Evolutionary conservation across 2,888 invertebrate species (phyloP), one percentile per base, ranked within the genome.

Genomic region (Epirrhoe alternata): DNA sequence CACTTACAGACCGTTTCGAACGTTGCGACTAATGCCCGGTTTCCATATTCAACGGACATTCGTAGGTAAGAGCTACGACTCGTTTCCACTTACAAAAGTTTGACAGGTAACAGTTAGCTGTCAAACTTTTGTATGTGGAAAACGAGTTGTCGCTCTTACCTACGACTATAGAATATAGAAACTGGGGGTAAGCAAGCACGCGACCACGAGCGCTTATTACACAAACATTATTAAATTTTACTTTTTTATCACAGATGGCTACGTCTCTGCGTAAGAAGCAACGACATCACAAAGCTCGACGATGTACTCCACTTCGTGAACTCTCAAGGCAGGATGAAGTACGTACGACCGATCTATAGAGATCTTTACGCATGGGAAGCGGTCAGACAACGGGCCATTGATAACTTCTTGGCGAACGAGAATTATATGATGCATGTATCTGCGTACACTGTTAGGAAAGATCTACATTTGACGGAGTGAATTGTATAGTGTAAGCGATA

Each of bases 321-420:
- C 74, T 94, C 95, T 16, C 96, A 97, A 81, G 98, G 98, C 42
- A 95, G 99, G 61, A 97, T 98, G 97, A 99, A 99, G 86, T 99
- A 95, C 88, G 96, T 97, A 1, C 94, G 97, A 38, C 98, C 98
- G 2, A 93, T 99, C 55, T 98, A 98, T 88, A 95, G 97, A 69
- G 97, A 97, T 81, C 91, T 98, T 65, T 97, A 96, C 75, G 94
- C 91, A 0, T 98, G 98, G 98, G 95, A 96, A 68, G 95, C 94
- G 24, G 94, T 95, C 0, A 94, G 96, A 68, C 88, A 94, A 1
- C 86, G 81, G 69, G 96, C 98, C 0, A 94, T 98, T 54, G 94
- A 95, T 33, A 97, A 96, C 78, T 98, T 96, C 89, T 84, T 95
- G 51, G 87, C 93, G 51, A 95, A 97, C 72, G 95, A 95, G 78